Base-by-base conservation (phyloP, 2,113 vertebrate genomes). In the Forbesichthys agassizii region DNA sequence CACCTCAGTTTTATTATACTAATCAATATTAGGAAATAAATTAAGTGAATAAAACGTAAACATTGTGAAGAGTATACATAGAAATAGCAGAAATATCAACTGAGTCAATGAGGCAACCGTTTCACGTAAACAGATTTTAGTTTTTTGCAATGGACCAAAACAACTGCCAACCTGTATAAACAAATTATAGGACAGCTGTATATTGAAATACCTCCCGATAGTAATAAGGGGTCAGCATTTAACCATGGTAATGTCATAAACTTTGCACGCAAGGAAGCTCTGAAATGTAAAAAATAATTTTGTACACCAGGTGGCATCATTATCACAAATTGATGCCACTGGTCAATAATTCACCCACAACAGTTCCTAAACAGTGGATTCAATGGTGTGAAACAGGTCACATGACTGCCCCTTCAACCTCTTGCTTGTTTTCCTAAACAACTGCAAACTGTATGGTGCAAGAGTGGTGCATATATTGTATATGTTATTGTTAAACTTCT, bases 11-110 rank as follows among this genome's bases (percentile, higher is more conserved):
- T 83, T 86, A 68, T 84, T 79, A 58, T 75, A 67, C 53, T 77
- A 65, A 79, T 86, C 36, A 69, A 82, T 73, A 82, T 86, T 81
- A 88, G 76, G 77, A 89, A 87, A 91, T 90, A 89, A 92, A 90
- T 91, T 86, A 91, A 86, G 62, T 80, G 75, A 84, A 82, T 79
- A 83, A 65, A 85, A 86, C 81, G 81, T 85, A 81, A 88, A 82
- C 83, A 83, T 77, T 80, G 68, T 82, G 48, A 87, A 84, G n/a
- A 64, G 62, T 83, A 63, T 84, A 84, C 68, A 66, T 18, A 71
- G 64, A 80, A 75, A 84, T 64, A 83, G 84, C 74, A 59, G 65
- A 69, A 61, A 74, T 48, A 75, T 74, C 62, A 78, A 75, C 73
- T 59, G 33, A 68, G 53, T 3, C 27, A 61, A 60, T 11, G 68